Base-by-base conservation (phyloP, 2,113 vertebrate species). In the Empidonax alnorum region DNA sequence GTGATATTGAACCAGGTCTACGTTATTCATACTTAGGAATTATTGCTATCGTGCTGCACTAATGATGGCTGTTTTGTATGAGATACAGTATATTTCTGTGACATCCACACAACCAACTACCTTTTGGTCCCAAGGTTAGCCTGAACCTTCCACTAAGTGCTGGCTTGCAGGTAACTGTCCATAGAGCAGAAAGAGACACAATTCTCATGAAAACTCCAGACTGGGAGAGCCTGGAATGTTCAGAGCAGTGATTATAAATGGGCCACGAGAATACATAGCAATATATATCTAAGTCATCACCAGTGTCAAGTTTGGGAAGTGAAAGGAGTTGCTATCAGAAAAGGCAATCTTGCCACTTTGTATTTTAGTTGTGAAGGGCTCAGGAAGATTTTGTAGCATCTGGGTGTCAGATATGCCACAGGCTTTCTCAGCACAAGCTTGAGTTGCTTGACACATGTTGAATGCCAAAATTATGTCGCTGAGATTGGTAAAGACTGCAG, bases 131-230 rank as follows among this genome's bases (percentile, higher is more conserved):
- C 4, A 61, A 75, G 14, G 8, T 21, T 17, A 63, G 8, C 23
- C 39, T 27, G 72, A 77, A 65, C 3, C 8, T 76, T 33, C 10
- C 7, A 33, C 30, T 17, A 16, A 49, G 41, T 7, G 2, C 35
- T 56, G 18, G 2, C 12, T 42, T 69, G 27, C 8, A 47, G 47
- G 5, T 53, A 66, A 68, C 15, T 63, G 14, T n/a, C 6, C 0
- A 0, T 31, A 59, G 74, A 52, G 62, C 39, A 79, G 76, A 68
- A 78, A 76, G 58, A 27, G 7, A 82, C 33, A 6, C 2, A 46
- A 21, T 94, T 97, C 62, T 92, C 41, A 56, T 76, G 69, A 91
- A 82, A 90, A 30, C 18, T 33, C 35, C 55, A 50, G 47, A 82
- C 5, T 83, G 86, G 71, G 73, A 91, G 68, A 95, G 66, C 27